Conservation (phyloP, 2,888 invertebrate species). For the Priocnemis perturbator region DNA sequence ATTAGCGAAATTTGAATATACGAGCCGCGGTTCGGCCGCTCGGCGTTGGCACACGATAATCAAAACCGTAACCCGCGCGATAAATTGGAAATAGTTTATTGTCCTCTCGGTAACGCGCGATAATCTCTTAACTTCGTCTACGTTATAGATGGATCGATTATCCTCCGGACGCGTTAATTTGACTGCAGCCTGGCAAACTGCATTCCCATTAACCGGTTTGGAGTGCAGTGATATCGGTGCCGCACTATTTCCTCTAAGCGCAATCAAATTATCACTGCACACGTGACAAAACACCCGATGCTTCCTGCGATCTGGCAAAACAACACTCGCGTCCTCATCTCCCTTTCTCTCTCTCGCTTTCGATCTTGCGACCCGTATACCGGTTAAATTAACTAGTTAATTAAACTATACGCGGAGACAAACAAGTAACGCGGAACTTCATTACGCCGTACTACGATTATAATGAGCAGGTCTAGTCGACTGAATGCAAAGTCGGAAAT, state of each 20-base stretch:
- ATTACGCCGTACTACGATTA: constrained; percentile 21
- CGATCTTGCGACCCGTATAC: neutral
- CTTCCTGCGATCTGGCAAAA: constrained; percentile 34
- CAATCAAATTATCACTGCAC: constrained; percentile 45
- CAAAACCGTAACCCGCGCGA: constrained; percentile 4
- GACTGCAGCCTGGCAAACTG: constrained; percentile 39
- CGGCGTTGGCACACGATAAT: no score
- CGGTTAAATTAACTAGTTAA: constrained; percentile 40
- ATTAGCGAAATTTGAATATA: no score
- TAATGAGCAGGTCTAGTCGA: constrained; percentile 1
- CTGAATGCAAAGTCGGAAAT: no score
- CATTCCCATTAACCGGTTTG: constrained; percentile 42
- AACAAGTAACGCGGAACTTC: constrained; percentile 2
- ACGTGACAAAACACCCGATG: constrained; percentile 42
- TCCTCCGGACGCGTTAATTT: constrained; percentile 46
- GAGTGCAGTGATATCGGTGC: constrained; percentile 30
- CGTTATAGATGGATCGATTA: constrained; percentile 26
- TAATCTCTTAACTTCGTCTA: constrained; percentile 45
- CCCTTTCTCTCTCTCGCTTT: neutral
- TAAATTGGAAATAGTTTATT: constrained; percentile 32
- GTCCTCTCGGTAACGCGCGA: constrained; percentile 37
- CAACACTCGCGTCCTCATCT: constrained; percentile 13
- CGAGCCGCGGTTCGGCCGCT: no score
- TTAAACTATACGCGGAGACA: constrained; percentile 28
- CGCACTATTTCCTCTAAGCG: constrained; percentile 41